A percentile compares a stretch with the other conserved stretches of the same genome.
Conservation (phyloP, 1,140 invertebrate genomes). For the Drosophila murphyi region DNA sequence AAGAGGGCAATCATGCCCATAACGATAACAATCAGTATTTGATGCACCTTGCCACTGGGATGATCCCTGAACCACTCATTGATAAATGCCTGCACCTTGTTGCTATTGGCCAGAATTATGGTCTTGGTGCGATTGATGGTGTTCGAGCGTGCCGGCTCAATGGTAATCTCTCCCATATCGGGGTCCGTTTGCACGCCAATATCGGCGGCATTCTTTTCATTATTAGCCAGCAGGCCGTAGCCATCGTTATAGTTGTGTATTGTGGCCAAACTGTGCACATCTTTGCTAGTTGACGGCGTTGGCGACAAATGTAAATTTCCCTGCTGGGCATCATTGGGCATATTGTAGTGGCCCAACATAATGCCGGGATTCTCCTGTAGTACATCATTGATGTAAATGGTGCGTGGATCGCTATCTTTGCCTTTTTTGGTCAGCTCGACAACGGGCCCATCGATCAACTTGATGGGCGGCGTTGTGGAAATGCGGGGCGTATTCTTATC, state of each 20-base stretch:
- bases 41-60: conserved; percentile 85
- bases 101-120: conserved; percentile 85
- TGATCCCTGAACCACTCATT: conserved; percentile 83
- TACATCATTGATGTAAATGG: conserved; percentile 75
- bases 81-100: conserved; percentile 75
- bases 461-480: conserved; percentile 87
- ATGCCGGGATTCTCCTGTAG: conserved; percentile 85
- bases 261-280: conserved; percentile 71
- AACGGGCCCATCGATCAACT: conserved; percentile 89
- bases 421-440: conserved; percentile 51
- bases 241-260: conserved; percentile 77
- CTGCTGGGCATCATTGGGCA: conserved; percentile 86
- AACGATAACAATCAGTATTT: conserved; percentile 88
- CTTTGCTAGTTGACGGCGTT: conserved; percentile 58
- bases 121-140: conserved; percentile 70
- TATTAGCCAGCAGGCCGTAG: conserved; percentile 66
- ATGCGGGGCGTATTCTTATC: conserved; percentile 93
- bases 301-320: conserved; percentile 73
- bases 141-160: conserved; percentile 52
- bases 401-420: conserved; percentile 71
- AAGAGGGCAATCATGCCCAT: conserved; percentile 88
- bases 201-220: conserved; percentile 72
- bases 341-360: conserved; percentile 91
- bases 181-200: conserved; percentile 79
- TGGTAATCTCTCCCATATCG: conserved; percentile 65